phyloP scores from a whole-genome alignment of 2,797 vertebrate species.

The Macropus fuliginosus region DNA sequence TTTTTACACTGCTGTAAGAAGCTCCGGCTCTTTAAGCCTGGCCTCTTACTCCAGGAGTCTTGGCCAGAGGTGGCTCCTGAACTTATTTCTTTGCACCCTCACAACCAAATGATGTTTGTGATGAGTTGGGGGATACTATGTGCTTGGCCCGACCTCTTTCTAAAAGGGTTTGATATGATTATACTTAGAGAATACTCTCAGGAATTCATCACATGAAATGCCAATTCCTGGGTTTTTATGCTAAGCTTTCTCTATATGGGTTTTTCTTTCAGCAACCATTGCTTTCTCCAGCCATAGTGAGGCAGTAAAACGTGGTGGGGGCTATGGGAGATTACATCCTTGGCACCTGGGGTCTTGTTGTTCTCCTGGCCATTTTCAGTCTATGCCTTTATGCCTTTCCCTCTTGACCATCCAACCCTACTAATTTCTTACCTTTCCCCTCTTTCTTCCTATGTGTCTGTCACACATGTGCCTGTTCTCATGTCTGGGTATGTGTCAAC shows the following conservation, averaged over 20 bases:
- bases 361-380: background rate
- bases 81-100: background rate
- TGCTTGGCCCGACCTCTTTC: background rate
- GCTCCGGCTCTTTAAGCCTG: background rate
- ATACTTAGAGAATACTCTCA: background rate
- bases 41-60: background rate
- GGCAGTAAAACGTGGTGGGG: slow-evolving; percentile 10
- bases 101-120: background rate
- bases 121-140: background rate
- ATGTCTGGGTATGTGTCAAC: background rate
- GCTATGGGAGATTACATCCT: background rate
- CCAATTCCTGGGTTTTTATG: background rate
- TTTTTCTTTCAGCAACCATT: background rate
- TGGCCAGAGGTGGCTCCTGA: background rate
- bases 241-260: background rate
- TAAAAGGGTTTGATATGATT: background rate
- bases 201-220: background rate
- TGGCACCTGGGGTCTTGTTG: slow-evolving; percentile 16
- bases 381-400: slow-evolving; percentile 2
- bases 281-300: slow-evolving; percentile 21
- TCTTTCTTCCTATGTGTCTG: slow-evolving; percentile 53
- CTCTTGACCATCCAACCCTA: background rate
- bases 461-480: background rate
- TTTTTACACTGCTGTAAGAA: background rate
- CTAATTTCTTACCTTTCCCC: slow-evolving; percentile 5